Evolutionary conservation across 2,797 vertebrate genomes (phyloP), one percentile per base, ranked within the genome.

Genomic region (Betta splendens): DNA sequence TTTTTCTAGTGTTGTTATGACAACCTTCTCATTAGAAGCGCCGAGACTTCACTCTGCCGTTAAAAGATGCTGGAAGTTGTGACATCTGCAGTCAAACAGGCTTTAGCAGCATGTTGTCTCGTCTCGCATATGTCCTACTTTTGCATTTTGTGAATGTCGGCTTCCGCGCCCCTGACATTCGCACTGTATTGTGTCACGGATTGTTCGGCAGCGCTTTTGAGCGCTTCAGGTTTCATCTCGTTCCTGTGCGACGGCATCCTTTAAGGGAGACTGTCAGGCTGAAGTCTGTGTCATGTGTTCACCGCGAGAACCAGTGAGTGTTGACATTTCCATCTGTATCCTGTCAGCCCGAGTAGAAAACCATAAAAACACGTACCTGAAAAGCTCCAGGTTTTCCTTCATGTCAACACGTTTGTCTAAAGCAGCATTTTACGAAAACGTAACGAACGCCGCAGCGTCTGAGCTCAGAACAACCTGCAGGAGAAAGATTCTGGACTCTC

Each of bases 241-340:
- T 65, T 56, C 38, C 57, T 40, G 29, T 58, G 38, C 54, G 44
- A 29, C 51, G 28, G 37, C 2, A 4, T 43, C 59, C 73, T 56
- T 65, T 38, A 46, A 46, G 44, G 29, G 25, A 21, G 23, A 40
- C 51, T 77, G 75, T 80, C 77, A 69, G 57, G 64, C 29, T 49
- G 63, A 61, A 64, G 66, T 53, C 36, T 8, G 59, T 67, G 55
- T 22, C 53, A 45, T 48, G 47, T 43, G 31, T 62, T 75, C 61
- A 53, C 54, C 62, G 62, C 50, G 53, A 68, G 53, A 73, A 51
- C 28, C 58, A 63, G 70, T 68, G 63, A 53, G 31, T 52, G 69
- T 48, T 75, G 67, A 80, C 68, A 64, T 69, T 71, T 77, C 58
- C 59, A 53, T 64, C 70, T 69, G 62, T 71, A 52, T 65, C 28